phyloP scores from a whole-genome alignment of 2,797 vertebrate species.

The Karalla daura region DNA sequence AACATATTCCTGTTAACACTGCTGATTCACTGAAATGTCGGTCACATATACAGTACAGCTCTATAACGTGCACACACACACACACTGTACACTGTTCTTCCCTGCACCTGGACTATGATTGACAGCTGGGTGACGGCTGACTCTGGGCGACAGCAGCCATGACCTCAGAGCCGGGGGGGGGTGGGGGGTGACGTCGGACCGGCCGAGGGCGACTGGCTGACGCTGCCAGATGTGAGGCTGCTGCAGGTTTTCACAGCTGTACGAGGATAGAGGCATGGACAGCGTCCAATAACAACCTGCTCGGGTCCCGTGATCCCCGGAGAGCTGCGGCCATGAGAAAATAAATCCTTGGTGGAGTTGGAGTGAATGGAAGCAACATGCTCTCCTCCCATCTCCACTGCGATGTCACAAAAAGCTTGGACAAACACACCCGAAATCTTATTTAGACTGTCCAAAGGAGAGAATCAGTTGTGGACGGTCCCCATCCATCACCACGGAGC shows the following conservation, averaged over 20 bases:
- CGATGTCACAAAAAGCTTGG: background rate
- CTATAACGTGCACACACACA: background rate
- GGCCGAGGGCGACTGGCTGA: background rate
- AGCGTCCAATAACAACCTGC: conserved; percentile 66
- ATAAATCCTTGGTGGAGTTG: conserved; percentile 14
- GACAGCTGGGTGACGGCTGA: conserved; percentile 43
- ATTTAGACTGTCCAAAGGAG: background rate
- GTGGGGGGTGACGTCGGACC: conserved; percentile 30
- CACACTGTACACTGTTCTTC: background rate
- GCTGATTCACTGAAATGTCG: conserved; percentile 1
- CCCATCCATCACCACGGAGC: background rate
- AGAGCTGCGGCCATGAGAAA: conserved; percentile 18
- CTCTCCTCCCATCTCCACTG: background rate
- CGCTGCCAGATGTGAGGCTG: conserved; percentile 57
- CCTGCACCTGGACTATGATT: conserved; percentile 44
- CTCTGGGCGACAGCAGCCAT: conserved; percentile 45
- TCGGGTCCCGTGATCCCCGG: conserved; percentile 8
- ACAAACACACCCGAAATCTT: background rate
- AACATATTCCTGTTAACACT: background rate
- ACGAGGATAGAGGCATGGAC: conserved; percentile 43
- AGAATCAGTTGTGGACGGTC: background rate
- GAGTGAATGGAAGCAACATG: conserved; percentile 21
- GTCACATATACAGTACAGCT: background rate
- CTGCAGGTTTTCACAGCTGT: conserved; percentile 70
- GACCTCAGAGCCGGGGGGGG: conserved; percentile 60